These are phyloP conservation scores for Drosophila guanche DNA, from an alignment of 1,140 invertebrate genomes.

Conservation along the genomic window DNA sequence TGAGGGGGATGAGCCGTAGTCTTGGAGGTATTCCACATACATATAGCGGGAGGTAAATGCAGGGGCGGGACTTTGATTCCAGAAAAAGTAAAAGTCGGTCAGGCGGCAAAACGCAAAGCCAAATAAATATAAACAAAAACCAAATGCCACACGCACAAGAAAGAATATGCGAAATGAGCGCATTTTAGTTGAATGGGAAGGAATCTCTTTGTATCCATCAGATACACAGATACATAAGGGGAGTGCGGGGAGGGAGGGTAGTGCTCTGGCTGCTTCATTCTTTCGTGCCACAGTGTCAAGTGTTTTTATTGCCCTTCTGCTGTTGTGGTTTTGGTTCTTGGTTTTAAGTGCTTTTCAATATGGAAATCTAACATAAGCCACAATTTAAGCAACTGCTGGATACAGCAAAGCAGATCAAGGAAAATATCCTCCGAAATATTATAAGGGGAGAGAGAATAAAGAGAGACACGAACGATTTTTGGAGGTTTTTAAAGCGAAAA, in stretches of 20 bases:
- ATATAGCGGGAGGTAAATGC: neutral
- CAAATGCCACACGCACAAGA: conserved; percentile 57
- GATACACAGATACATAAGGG: conserved; percentile 36
- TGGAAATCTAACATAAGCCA: neutral
- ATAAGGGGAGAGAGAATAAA: too few species aligned
- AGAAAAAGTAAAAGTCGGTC: conserved; percentile 41
- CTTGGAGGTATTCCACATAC: too few species aligned
- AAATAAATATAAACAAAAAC: conserved; percentile 75
- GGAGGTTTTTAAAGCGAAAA: too few species aligned
- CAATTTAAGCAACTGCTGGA: neutral
- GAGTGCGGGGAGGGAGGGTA: conserved; percentile 12
- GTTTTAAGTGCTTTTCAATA: conserved; percentile 61
- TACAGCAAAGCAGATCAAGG: neutral
- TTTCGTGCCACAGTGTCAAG: conserved; percentile 62
- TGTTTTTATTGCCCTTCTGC: conserved; percentile 68
- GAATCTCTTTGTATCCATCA: conserved; percentile 41
- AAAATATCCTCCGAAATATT: too few species aligned
- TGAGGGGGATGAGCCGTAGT: neutral
- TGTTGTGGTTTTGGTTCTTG: conserved; percentile 31
- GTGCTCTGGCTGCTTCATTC: conserved; percentile 15
- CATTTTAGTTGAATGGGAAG: conserved; percentile 14
- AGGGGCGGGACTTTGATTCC: conserved; percentile 63
- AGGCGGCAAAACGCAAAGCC: conserved; percentile 80
- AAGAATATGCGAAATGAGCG: conserved; percentile 26
- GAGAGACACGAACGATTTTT: too few species aligned